phyloP scores from a whole-genome alignment of 2,113 vertebrate species.

The Hystrix cristata region DNA sequence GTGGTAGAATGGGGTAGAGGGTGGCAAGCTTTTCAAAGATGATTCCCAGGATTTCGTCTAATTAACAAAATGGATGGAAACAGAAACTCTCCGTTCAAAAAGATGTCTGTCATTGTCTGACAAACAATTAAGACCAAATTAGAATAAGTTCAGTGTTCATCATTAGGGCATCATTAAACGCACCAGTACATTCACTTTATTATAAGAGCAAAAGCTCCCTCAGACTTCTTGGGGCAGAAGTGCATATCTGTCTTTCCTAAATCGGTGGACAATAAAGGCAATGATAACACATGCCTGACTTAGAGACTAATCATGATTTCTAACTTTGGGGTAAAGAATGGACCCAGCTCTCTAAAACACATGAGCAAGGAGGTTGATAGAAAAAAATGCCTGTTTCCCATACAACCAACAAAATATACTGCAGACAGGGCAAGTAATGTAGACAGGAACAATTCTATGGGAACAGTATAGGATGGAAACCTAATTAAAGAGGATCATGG shows the following conservation, averaged over 20 bases:
- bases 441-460: not conserved
- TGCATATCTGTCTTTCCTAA: not conserved
- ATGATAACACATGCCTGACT: not conserved
- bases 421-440: not conserved
- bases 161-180: not conserved
- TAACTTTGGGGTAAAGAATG: not conserved
- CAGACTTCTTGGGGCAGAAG: not conserved
- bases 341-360: not conserved
- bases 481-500: not conserved
- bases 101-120: not conserved
- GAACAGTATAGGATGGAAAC: not conserved
- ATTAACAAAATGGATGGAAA: not conserved
- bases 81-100: not conserved
- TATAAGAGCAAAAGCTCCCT: not conserved
- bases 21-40: not conserved
- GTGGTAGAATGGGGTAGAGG: not conserved
- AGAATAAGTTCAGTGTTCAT: not conserved
- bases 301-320: constrained; percentile 14
- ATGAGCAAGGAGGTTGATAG: not conserved
- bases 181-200: not conserved
- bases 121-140: constrained; percentile 3
- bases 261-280: not conserved
- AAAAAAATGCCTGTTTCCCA: not conserved
- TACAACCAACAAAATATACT: not conserved
- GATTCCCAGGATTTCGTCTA: not conserved